Evolutionary conservation across 2,113 vertebrate genomes (phyloP).

Genomic region (human (Homo sapiens)): GRCh38 chr3:6653501-6654000

Average conservation of each 20-base stretch:
- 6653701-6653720: not conserved
- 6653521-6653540: not conserved
- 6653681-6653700: not conserved
- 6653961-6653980: too few relatives aligned
- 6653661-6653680: not conserved
- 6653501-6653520: not conserved
- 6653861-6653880: too few relatives aligned
- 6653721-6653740: not conserved
- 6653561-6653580: not conserved
- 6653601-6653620: not conserved
- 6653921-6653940: too few relatives aligned
- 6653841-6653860: too few relatives aligned
- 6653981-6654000: too few relatives aligned
- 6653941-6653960: too few relatives aligned
- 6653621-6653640: not conserved
- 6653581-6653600: not conserved
- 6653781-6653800: not conserved
- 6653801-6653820: slow-evolving; percentile 5
- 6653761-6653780: slow-evolving; percentile 2
- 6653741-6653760: not conserved
- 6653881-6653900: too few relatives aligned
- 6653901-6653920: too few relatives aligned
- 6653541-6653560: not conserved
- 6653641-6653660: not conserved
- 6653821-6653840: not conserved